These are phyloP conservation scores for Bombus balteatus DNA, from an alignment of 1,140 invertebrate species.

Conservation along the genomic window DNA sequence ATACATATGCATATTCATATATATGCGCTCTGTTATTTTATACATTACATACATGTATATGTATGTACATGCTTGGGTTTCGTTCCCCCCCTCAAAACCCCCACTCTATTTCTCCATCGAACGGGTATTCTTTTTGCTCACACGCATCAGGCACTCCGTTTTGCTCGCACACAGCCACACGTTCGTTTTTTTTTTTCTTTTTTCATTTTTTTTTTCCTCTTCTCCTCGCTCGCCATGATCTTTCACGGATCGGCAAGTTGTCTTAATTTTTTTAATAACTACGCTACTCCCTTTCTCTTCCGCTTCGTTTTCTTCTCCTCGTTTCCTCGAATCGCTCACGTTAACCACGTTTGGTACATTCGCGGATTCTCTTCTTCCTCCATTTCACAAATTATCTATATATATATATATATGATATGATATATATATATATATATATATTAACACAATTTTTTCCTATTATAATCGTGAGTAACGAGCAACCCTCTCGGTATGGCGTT, in stretches of 20 bases:
- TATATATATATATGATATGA: constrained; percentile 49
- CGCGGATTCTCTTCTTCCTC: background rate
- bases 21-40: constrained; percentile 71
- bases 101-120: background rate
- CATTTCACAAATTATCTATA: constrained; percentile 49
- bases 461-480: constrained; percentile 74
- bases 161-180: constrained; percentile 55
- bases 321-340: constrained; percentile 45
- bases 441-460: constrained; percentile 75
- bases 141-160: constrained; percentile 50
- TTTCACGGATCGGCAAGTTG: constrained; percentile 47
- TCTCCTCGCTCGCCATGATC: background rate
- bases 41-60: constrained; percentile 78
- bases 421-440: constrained; percentile 66
- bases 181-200: background rate
- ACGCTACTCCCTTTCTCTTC: constrained; percentile 45
- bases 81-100: constrained; percentile 14
- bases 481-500: constrained; percentile 41
- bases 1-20: constrained; percentile 79
- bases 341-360: constrained; percentile 54
- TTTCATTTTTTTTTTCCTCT: constrained; percentile 25
- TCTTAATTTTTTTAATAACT: constrained; percentile 51
- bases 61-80: constrained; percentile 71
- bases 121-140: constrained; percentile 29
- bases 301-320: background rate